Conservation (phyloP, 2,797 vertebrate species). For the Scolopax rusticola region DNA sequence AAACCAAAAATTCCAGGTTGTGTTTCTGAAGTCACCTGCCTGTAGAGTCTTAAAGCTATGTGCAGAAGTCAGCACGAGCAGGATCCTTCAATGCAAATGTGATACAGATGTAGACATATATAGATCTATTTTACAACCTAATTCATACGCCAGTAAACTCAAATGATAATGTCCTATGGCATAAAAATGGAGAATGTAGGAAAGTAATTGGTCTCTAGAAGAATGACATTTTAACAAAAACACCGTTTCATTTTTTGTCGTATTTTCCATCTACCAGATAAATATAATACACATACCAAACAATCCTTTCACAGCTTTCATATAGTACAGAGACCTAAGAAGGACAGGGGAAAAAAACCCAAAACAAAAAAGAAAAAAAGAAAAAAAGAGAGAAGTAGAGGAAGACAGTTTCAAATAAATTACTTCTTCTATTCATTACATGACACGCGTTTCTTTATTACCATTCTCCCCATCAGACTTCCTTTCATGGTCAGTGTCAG, state of each 20-base stretch:
- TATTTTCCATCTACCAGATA: neutral
- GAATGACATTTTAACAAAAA: neutral
- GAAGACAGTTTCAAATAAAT: neutral
- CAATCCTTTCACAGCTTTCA: neutral
- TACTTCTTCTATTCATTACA: neutral
- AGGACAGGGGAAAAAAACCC: neutral
- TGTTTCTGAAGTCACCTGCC: neutral
- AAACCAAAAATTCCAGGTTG: neutral
- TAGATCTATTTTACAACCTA: neutral
- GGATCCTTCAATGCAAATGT: neutral
- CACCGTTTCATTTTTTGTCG: neutral
- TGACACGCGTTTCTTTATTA: slow-evolving; percentile 76
- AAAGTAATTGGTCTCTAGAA: neutral
- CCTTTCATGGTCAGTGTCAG: slow-evolving; percentile 97
- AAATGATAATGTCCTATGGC: neutral
- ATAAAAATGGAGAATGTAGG: neutral
- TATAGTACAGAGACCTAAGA: neutral
- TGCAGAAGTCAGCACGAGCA: neutral
- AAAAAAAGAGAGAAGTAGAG: neutral
- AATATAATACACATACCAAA: neutral
- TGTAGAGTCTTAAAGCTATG: fast-evolving
- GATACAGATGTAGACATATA: neutral
- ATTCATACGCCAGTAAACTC: neutral
- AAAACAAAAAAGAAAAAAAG: neutral
- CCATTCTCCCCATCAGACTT: slow-evolving; percentile 96